These are phyloP conservation scores for Alviniconcha strummeri DNA, from an alignment of 2,888 invertebrate species.

Conservation along the genomic window DNA sequence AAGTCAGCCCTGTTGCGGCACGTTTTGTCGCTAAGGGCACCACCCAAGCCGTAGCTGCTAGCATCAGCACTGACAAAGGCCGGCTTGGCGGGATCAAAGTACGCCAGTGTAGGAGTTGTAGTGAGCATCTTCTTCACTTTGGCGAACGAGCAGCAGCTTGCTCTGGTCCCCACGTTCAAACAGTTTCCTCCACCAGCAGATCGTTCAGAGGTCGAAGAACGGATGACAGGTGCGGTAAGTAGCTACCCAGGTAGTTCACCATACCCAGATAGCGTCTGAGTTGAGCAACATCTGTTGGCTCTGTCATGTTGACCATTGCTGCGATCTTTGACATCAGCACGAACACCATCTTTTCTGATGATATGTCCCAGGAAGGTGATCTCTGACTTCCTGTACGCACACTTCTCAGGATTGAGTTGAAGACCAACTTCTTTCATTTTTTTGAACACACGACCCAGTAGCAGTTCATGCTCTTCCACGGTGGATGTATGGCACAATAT, in stretches of 20 bases:
- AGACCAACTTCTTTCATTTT: conserved; percentile 9
- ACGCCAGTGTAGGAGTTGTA: not conserved
- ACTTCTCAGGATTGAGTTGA: conserved; percentile 4
- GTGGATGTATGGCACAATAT: not conserved
- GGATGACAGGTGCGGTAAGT: not conserved
- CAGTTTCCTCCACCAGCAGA: not conserved
- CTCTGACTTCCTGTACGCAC: too few relatives aligned
- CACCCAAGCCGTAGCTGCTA: not conserved
- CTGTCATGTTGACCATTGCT: conserved; percentile 27
- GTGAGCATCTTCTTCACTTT: not conserved
- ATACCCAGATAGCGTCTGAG: not conserved
- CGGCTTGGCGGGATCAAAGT: not conserved
- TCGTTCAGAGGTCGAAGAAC: not conserved
- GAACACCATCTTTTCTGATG: conserved; percentile 10
- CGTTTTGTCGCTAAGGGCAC: too few relatives aligned
- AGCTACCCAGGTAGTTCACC: not conserved
- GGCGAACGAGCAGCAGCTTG: not conserved
- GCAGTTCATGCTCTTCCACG: not conserved
- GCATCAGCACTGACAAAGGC: not conserved
- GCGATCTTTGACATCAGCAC: conserved; percentile 20
- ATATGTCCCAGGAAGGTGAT: too few relatives aligned
- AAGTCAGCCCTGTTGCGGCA: too few relatives aligned
- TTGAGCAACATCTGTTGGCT: not conserved
- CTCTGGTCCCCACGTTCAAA: not conserved
- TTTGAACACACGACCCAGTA: not conserved